Evolutionary conservation across 2,888 invertebrate species (phyloP), one percentile per base, ranked within the genome.

Genomic region (Pantelozetes paolii): DNA sequence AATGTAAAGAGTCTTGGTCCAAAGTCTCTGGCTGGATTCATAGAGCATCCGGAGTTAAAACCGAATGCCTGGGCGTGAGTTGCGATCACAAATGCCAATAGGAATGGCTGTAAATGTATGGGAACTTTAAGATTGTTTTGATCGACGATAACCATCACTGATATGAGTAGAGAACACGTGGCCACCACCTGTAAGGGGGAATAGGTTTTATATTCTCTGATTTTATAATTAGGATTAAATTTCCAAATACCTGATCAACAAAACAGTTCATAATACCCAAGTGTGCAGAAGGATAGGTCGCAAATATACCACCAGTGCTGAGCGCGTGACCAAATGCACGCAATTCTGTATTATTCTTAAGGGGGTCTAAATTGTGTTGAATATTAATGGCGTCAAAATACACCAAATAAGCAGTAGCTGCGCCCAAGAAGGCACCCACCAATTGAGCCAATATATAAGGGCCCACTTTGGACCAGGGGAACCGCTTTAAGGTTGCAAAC

Each of bases 301-400:
- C 81, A 79, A 84, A 86, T 57, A 86, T 85, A n/a, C 83, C 83
- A 0, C 85, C 86, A 0, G 85, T 85, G 3, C 67, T 67, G 13
- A 67, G 42, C 23, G 36, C n/a, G 23, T 67, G 67, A 13, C 67
- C 67, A 20, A n/a, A 67, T 3, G 67, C 67, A 36, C 67, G 20
- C 8, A 67, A 23, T 40, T 67, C 67, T n/a, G 67, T 67, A 13
- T 42, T 5, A 67, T 67, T 67, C 1, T 9, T n/a, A 1, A 67
- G 26, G 6, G 67, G 67, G 40, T 40, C 40, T 11, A 67, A 40
- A 20, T 40, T 8, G 42, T 67, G 67, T 20, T 67, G 67, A 20
- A 23, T 42, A 23, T 13, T 23, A 40, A 67, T 67, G 23, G 67
- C 40, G 15, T 67, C 67, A 23, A 20, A 42, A 30, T 77, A 77